phyloP scores from a whole-genome alignment of 1,140 invertebrate genomes.

The Trachelipus rathkii region DNA sequence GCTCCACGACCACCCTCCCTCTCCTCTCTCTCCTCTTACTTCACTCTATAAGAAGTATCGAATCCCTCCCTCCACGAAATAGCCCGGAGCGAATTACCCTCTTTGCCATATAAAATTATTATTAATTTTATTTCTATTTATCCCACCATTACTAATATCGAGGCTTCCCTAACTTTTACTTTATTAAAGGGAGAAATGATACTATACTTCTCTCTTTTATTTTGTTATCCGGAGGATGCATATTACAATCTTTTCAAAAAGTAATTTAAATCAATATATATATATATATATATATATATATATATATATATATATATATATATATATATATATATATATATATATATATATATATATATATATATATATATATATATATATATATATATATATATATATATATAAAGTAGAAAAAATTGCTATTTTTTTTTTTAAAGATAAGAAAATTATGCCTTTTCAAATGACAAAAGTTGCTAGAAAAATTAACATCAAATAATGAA shows the following conservation, averaged over 20 bases:
- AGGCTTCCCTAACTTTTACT: not conserved
- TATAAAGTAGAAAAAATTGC: no score
- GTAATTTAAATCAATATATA: conserved; percentile 8
- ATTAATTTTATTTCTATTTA: not conserved
- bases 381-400: no score
- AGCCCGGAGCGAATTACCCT: not conserved
- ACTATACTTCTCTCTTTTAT: no score
- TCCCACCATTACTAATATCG: not conserved
- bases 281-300: conserved; percentile 13
- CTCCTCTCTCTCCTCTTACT: no score
- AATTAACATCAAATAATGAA: no score
- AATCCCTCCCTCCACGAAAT: no score
- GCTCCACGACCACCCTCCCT: no score
- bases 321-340: conserved; percentile 19
- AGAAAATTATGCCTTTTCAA: no score
- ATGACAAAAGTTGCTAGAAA: no score
- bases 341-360: conserved; percentile 18
- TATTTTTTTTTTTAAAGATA: no score
- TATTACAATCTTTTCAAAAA: not conserved
- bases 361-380: conserved; percentile 9
- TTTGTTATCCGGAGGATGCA: no score
- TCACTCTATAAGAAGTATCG: no score
- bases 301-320: conserved; percentile 14
- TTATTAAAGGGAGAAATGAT: not conserved
- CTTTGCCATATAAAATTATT: not conserved